Percentiles rank a stretch among this genome's conserved stretches.
These are phyloP conservation scores for Anguilla pacifica DNA, from an alignment of 2,797 vertebrate species.

Conservation along the genomic window DNA sequence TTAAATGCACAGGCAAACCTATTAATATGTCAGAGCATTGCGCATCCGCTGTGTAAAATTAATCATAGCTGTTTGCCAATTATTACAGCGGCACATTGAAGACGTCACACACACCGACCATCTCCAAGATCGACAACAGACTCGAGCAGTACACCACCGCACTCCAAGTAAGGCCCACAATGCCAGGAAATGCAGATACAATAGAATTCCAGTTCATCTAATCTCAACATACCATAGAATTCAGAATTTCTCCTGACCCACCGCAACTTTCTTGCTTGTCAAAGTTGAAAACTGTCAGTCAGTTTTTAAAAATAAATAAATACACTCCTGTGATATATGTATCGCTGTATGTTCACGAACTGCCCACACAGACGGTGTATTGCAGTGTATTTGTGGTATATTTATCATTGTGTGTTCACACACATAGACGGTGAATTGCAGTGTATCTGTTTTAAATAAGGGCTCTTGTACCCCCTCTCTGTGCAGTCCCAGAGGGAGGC, in stretches of 20 bases:
- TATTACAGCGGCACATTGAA: slow-evolving; percentile 69
- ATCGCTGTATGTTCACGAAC: no score
- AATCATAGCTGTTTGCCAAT: slow-evolving; percentile 25
- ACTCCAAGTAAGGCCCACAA: slow-evolving; percentile 77
- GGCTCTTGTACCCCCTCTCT: slow-evolving; percentile 7
- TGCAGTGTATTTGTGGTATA: no score
- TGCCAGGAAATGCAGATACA: neutral
- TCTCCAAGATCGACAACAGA: slow-evolving; percentile 92
- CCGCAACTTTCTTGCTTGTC: no score
- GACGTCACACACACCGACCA: slow-evolving; percentile 79
- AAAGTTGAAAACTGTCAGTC: no score
- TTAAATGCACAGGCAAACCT: neutral
- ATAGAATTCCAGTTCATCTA: neutral
- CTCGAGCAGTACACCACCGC: slow-evolving; percentile 91
- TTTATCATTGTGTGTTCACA: no score
- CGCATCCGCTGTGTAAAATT: neutral
- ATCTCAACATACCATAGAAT: neutral
- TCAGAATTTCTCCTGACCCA: neutral
- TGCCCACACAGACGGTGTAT: no score
- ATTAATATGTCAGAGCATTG: neutral
- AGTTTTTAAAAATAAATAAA: no score
- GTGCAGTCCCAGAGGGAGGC: slow-evolving; percentile 81
- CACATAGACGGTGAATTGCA: no score
- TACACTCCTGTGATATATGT: no score
- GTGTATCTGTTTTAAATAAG: neutral